phyloP scores from a whole-genome alignment of 2,888 invertebrate species.

The Herminia tarsipennalis region DNA sequence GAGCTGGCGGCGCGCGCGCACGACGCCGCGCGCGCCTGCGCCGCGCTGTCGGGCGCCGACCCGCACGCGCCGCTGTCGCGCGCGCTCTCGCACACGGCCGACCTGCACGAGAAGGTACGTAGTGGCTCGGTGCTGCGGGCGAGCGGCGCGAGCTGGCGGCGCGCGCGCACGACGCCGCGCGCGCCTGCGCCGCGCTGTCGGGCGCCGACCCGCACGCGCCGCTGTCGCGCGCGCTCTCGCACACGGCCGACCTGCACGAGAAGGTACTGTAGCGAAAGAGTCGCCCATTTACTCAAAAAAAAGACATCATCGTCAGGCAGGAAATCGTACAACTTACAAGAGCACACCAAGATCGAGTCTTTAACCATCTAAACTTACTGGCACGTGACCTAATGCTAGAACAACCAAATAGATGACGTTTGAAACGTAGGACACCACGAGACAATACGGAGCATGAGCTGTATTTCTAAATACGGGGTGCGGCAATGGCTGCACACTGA shows the following conservation, averaged over 20 bases:
- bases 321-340: too few relatives aligned
- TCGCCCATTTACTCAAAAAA: too few relatives aligned
- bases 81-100: constrained; percentile 83
- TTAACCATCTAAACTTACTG: too few relatives aligned
- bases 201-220: constrained; percentile 92
- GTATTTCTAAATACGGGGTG: too few relatives aligned
- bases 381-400: too few relatives aligned
- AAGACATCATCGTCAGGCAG: too few relatives aligned
- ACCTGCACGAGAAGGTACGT: constrained; percentile 88
- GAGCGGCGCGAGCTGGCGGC: constrained; percentile 94
- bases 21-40: constrained; percentile 93
- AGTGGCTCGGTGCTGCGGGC: constrained; percentile 90
- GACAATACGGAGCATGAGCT: too few relatives aligned
- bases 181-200: constrained; percentile 93
- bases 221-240: constrained; percentile 75
- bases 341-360: too few relatives aligned
- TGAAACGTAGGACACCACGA: too few relatives aligned
- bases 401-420: too few relatives aligned
- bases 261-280: too few relatives aligned
- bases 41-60: constrained; percentile 94
- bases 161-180: constrained; percentile 93
- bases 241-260: constrained; percentile 62
- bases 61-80: constrained; percentile 80
- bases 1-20: constrained; percentile 93
- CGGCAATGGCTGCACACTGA: too few relatives aligned